phyloP scores from a whole-genome alignment of 2,888 invertebrate species.

The Harpagoxenus sublaevis region DNA sequence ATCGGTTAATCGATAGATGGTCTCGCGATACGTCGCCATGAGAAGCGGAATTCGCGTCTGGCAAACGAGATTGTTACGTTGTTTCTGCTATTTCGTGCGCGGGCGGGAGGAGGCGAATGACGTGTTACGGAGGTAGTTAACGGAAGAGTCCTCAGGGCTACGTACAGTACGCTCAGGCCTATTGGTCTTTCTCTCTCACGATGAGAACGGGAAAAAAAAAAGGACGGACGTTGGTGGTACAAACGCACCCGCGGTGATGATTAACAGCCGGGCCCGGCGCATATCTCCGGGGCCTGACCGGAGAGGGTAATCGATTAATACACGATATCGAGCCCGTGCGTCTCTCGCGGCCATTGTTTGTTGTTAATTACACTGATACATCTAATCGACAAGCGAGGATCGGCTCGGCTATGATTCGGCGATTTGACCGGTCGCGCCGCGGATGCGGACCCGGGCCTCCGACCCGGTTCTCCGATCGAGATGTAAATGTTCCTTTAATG shows the following conservation, averaged over 20 bases:
- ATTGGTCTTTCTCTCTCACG: slow-evolving; percentile 54
- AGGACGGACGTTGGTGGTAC: slow-evolving; percentile 68
- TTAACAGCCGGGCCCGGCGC: slow-evolving; percentile 78
- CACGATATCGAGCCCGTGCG: slow-evolving; percentile 78
- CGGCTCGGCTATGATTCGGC: slow-evolving; percentile 72
- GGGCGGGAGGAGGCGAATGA: slow-evolving; percentile 49
- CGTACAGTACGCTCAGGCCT: slow-evolving; percentile 55
- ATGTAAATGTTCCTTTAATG: slow-evolving; percentile 75
- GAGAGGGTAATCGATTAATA: slow-evolving; percentile 81
- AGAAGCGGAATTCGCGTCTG: slow-evolving; percentile 52
- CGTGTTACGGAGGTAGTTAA: slow-evolving; percentile 70
- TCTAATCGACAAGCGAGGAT: slow-evolving; percentile 75
- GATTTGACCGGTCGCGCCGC: slow-evolving; percentile 79
- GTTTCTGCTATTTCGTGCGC: slow-evolving; percentile 49
- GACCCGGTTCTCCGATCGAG: slow-evolving; percentile 48
- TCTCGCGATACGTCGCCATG: slow-evolving; percentile 47
- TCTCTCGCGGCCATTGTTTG: slow-evolving; percentile 81
- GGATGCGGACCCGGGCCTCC: slow-evolving; percentile 53
- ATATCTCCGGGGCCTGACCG: slow-evolving; percentile 74
- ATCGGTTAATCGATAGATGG: slow-evolving; percentile 54
- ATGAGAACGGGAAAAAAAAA: slow-evolving; percentile 48
- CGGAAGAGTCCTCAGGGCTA: slow-evolving; percentile 64
- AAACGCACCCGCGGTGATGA: slow-evolving; percentile 81
- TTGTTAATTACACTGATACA: slow-evolving; percentile 83
- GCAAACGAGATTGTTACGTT: slow-evolving; percentile 48